Evolutionary conservation across 1,140 invertebrate genomes (phyloP), one percentile per base, ranked within the genome.

Genomic region (Oreohelix idahoensis): DNA sequence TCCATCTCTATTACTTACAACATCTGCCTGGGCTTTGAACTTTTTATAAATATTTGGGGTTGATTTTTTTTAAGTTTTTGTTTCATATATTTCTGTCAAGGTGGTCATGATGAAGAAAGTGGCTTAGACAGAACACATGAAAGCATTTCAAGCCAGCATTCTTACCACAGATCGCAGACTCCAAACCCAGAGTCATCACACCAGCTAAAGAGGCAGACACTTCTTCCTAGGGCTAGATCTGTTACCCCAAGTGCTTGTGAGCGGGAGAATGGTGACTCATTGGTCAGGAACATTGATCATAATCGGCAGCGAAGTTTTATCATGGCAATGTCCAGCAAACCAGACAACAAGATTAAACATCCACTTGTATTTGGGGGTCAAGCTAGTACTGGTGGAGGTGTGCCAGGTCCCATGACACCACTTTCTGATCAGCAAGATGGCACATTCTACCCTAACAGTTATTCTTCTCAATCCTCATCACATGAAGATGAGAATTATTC

Each of bases 161-260:
- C 71, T 71, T 81, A 32, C 23, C 84, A 89, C 15, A 93, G 96
- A 77, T 96, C 96, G 0, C 93, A 97, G 0, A 97, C 96, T 0
- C 96, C 97, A 0, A 97, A 95, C 89, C 96, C 96, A 0, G 96
- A 97, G 35, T 69, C 53, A 29, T 32, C 75, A 49, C 29, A 26
- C 36, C 82, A 83, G 29, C 35, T 15, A 17, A 35, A 42, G 38
- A 36, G 29, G 5, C 32, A 42, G 13, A 8, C 45, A 69, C 39
- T 63, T 0, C 29, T 38, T 87, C 95, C 96, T 88, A 95, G 95
- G 11, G 92, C 75, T 32, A 71, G 79, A 79, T 96, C 96, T 69
- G 95, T 96, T 29, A 96, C 96, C 0, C 96, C 96, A 0, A 96
- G 96, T 79, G 95, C 96, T 0, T 95, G 78, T 26, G 38, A 85